Evolutionary conservation across 2,888 invertebrate species (phyloP).

Genomic region (Cryptus armator): DNA sequence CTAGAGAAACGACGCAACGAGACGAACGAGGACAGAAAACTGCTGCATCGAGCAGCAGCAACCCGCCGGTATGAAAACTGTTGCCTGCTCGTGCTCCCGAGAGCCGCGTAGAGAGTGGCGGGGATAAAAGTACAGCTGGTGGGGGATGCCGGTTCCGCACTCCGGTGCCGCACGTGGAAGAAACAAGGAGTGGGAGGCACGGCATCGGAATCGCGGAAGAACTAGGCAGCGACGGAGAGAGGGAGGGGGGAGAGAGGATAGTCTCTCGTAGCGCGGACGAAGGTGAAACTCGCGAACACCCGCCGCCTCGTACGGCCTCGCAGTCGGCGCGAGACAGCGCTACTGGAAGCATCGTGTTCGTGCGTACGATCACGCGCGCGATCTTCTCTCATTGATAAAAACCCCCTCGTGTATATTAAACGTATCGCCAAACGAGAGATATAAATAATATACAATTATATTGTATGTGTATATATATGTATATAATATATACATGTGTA

Average conservation of each 20-base stretch:
- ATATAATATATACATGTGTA: conserved; percentile 52
- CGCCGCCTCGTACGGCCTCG: conserved; percentile 75
- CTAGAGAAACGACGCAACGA: conserved; percentile 26
- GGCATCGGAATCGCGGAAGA: conserved; percentile 39
- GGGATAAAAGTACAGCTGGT: conserved; percentile 47
- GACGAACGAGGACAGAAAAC: conserved; percentile 49
- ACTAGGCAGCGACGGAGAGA: conserved; percentile 30
- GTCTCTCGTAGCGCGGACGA: conserved; percentile 72
- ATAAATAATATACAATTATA: conserved; percentile 13
- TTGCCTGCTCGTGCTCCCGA: conserved; percentile 43
- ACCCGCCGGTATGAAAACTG: conserved; percentile 53
- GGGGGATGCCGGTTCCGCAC: conserved; percentile 52
- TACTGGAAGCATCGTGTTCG: conserved; percentile 79
- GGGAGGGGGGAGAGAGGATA: conserved; percentile 64
- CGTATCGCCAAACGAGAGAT: not conserved
- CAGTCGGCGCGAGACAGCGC: conserved; percentile 85
- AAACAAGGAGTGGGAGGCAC: conserved; percentile 35
- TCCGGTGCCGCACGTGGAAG: conserved; percentile 66
- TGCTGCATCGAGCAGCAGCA: conserved; percentile 22
- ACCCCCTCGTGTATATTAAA: conserved; percentile 14
- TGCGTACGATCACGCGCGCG: conserved; percentile 66
- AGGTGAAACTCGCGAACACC: conserved; percentile 80
- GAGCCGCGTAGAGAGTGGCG: not conserved
- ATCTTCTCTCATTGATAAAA: conserved; percentile 33
- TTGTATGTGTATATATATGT: not conserved